Conservation (phyloP, 2,113 vertebrate species). For the Ceyx melanurus region DNA sequence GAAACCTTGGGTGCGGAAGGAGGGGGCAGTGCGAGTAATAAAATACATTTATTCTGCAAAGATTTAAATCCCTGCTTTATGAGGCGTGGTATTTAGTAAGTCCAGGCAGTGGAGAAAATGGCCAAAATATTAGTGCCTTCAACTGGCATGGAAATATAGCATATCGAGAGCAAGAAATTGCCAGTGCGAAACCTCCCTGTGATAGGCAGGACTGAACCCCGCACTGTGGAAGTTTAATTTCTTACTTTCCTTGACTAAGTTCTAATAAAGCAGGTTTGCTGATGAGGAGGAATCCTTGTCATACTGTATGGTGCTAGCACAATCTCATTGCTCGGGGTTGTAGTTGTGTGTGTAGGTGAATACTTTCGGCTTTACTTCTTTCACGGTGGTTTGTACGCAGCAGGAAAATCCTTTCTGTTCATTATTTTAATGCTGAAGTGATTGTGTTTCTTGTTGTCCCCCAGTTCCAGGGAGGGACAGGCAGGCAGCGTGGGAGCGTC, state of each 20-base stretch:
- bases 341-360: constrained; percentile 12
- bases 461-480: too few species aligned
- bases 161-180: not conserved
- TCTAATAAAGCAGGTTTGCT: not conserved
- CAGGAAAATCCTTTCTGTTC: constrained; percentile 16
- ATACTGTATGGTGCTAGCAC: not conserved
- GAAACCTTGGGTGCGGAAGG: constrained; percentile 64
- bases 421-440: not conserved
- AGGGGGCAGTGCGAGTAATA: constrained; percentile 41
- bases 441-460: constrained; percentile 19
- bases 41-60: constrained; percentile 68
- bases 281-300: not conserved
- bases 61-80: constrained; percentile 74
- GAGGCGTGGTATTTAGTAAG: constrained; percentile 69
- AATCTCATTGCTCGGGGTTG: not conserved
- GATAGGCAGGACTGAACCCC: not conserved
- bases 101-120: constrained; percentile 56
- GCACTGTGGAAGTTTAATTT: not conserved
- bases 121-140: constrained; percentile 50
- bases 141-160: constrained; percentile 30
- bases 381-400: constrained; percentile 14
- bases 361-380: constrained; percentile 15
- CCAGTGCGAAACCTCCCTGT: not conserved
- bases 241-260: not conserved
- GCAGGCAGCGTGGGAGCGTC: too few species aligned